Conservation (phyloP, 2,797 vertebrate genomes). For the Melanotaenia parkinsoni region DNA sequence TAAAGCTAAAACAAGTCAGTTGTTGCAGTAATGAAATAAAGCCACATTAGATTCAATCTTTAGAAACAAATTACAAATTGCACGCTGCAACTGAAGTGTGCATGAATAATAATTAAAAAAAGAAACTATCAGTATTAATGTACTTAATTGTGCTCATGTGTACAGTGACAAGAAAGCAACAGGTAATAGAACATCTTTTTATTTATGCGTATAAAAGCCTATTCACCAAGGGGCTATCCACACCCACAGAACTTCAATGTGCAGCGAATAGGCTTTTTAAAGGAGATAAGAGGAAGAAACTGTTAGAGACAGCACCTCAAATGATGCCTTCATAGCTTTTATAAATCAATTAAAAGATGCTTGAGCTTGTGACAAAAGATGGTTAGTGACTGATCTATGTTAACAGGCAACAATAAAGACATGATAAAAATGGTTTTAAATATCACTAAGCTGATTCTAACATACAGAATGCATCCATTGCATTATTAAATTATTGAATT, state of each 20-base stretch:
- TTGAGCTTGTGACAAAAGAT: neutral
- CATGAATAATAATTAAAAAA: neutral
- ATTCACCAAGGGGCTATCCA: neutral
- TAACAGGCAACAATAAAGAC: neutral
- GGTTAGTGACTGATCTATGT: neutral
- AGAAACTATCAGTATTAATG: neutral
- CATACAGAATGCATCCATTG: neutral
- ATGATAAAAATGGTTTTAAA: neutral
- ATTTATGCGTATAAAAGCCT: neutral
- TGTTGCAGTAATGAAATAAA: neutral
- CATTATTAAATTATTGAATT: neutral
- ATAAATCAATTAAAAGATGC: neutral
- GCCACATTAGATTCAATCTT: neutral
- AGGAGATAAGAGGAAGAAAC: constrained; percentile 27
- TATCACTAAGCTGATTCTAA: neutral
- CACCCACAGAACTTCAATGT: constrained; percentile 12
- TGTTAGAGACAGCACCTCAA: neutral
- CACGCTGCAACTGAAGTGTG: neutral
- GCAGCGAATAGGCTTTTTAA: constrained; percentile 3
- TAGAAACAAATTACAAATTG: neutral
- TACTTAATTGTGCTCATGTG: neutral
- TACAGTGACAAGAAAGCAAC: neutral
- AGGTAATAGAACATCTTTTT: neutral
- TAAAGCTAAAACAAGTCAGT: neutral
- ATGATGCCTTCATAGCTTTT: neutral